A percentile compares a stretch with the other conserved stretches of the same genome.
phyloP scores from a whole-genome alignment of 2,888 invertebrate species.

The Netelia melanura region DNA sequence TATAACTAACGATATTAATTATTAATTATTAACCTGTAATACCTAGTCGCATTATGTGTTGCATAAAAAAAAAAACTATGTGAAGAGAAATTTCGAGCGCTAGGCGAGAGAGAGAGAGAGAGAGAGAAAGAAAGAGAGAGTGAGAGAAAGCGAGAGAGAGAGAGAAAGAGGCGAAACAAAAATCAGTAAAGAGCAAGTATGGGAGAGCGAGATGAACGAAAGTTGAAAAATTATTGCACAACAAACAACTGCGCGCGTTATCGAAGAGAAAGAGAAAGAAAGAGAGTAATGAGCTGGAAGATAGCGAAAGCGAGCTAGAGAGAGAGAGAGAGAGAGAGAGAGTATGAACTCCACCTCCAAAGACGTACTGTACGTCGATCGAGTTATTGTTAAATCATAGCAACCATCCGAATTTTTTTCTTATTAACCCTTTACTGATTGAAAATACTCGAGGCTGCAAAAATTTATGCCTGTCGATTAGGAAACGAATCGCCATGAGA shows the following conservation, averaged over 20 bases:
- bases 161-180: constrained; percentile 36
- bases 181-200: constrained; percentile 23
- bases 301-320: constrained; percentile 57
- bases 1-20: constrained; percentile 85
- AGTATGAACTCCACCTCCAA: constrained; percentile 74
- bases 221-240: constrained; percentile 62
- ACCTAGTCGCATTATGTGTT: constrained; percentile 85
- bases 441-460: background rate
- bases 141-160: constrained; percentile 31
- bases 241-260: constrained; percentile 68
- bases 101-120: constrained; percentile 68
- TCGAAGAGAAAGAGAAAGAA: constrained; percentile 56
- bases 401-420: constrained; percentile 50
- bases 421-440: constrained; percentile 42
- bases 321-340: constrained; percentile 52
- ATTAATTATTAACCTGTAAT: constrained; percentile 85
- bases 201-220: constrained; percentile 56
- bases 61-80: constrained; percentile 78
- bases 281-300: constrained; percentile 48
- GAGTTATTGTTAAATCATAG: constrained; percentile 66
- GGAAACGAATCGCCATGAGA: constrained; percentile 14
- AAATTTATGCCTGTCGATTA: background rate
- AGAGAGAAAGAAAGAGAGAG: constrained; percentile 58
- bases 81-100: constrained; percentile 69
- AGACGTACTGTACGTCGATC: constrained; percentile 71